A percentile compares a stretch with the other conserved stretches of the same genome.
These are phyloP conservation scores for Macrotus californicus DNA, from an alignment of 2,113 vertebrate species.

Conservation along the genomic window DNA sequence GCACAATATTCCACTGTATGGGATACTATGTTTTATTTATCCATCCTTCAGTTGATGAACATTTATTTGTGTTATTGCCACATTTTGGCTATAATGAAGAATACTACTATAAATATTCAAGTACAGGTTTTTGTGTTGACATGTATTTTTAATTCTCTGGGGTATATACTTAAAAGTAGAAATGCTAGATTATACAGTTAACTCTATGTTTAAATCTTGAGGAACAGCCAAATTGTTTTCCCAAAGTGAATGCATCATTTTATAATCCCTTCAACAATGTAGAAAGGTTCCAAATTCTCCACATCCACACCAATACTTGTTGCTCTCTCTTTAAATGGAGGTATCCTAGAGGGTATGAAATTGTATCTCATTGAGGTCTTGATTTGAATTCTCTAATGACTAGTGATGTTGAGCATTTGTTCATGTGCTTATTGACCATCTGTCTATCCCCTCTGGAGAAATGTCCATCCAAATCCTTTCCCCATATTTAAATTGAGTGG, in stretches of 20 bases:
- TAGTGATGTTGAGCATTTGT: background rate
- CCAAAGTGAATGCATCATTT: background rate
- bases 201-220: background rate
- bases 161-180: background rate
- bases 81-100: background rate
- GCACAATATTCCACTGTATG: background rate
- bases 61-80: background rate
- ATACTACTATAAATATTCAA: background rate
- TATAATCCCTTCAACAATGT: background rate
- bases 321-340: background rate
- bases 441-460: background rate
- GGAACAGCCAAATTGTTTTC: background rate
- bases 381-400: background rate
- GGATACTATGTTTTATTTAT: background rate
- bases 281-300: background rate
- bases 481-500: background rate
- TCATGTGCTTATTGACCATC: background rate
- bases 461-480: background rate
- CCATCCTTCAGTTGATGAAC: background rate
- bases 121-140: background rate
- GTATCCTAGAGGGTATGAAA: background rate
- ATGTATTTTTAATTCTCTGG: background rate
- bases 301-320: background rate
- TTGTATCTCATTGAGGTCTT: background rate
- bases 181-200: background rate